A percentile compares a stretch with the other conserved stretches of the same genome.
These are phyloP conservation scores for Gadus macrocephalus DNA, from an alignment of 2,113 vertebrate species.

Conservation along the genomic window DNA sequence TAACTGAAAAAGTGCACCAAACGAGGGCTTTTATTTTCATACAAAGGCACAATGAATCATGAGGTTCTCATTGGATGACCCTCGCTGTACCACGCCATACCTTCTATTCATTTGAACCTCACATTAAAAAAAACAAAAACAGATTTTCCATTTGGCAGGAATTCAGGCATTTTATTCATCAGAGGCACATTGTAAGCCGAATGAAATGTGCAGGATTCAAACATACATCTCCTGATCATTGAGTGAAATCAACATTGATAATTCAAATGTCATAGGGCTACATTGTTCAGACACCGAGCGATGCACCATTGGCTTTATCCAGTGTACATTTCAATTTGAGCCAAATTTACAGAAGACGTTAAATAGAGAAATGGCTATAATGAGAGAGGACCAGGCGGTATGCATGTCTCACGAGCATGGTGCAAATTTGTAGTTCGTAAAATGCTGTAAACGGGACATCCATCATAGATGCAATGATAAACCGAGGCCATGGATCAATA, in stretches of 20 bases:
- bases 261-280: constrained; percentile 37
- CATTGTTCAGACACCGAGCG: constrained; percentile 30
- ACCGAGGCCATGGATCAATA: constrained; percentile 24
- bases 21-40: constrained; percentile 42
- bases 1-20: constrained; percentile 44
- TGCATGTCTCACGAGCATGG: constrained; percentile 1
- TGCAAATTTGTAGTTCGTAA: constrained; percentile 8
- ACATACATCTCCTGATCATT: constrained; percentile 16
- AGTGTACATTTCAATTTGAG: constrained; percentile 60
- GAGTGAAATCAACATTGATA: constrained; percentile 2
- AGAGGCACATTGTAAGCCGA: constrained; percentile 11
- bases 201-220: constrained; percentile 23
- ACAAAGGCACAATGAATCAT: constrained; percentile 69
- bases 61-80: neutral
- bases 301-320: constrained; percentile 51
- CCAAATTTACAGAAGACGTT: constrained; percentile 15
- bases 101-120: constrained; percentile 29
- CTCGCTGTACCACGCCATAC: constrained; percentile 17
- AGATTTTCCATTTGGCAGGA: constrained; percentile 27
- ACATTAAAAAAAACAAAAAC: constrained; percentile 34
- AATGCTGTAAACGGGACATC: neutral
- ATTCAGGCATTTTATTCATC: constrained; percentile 3
- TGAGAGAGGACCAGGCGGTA: constrained; percentile 9
- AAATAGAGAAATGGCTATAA: constrained; percentile 3
- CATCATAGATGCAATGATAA: neutral